Evolutionary conservation across 2,888 invertebrate genomes (phyloP).

Genomic region (Trichopria drosophilae): DNA sequence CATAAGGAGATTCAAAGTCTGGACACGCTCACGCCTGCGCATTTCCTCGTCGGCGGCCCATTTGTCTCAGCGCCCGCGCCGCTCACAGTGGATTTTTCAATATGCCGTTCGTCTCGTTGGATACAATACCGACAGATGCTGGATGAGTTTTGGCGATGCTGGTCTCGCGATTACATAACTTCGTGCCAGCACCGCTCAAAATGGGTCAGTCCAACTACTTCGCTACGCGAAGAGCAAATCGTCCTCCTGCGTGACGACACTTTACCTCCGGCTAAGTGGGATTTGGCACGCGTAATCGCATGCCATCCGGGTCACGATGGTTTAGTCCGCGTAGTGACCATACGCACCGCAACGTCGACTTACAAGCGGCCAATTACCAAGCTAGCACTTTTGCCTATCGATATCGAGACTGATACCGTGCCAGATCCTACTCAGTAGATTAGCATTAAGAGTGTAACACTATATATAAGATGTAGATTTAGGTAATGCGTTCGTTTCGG

Average conservation of each 20-base stretch:
- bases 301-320: constrained; percentile 1
- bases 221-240: neutral
- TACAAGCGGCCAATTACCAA: constrained; percentile 12
- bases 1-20: too few relatives aligned
- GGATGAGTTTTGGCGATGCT: constrained; percentile 6
- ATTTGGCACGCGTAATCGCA: constrained; percentile 1
- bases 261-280: constrained; percentile 16
- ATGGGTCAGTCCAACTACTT: neutral
- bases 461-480: too few relatives aligned
- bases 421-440: too few relatives aligned
- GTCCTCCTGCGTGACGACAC: constrained; percentile 1
- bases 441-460: too few relatives aligned
- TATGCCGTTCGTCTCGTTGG: constrained; percentile 9
- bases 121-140: constrained; percentile 4
- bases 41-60: too few relatives aligned
- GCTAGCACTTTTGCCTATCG: constrained; percentile 11
- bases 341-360: constrained; percentile 7
- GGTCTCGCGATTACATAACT: constrained; percentile 10
- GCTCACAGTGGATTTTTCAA: too few relatives aligned
- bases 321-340: constrained; percentile 5
- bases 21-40: too few relatives aligned
- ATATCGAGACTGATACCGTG: too few relatives aligned
- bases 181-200: constrained; percentile 8
- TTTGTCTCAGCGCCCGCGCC: too few relatives aligned
- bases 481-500: too few relatives aligned